Conservation (phyloP, 2,797 vertebrate genomes). For the Macropodus opercularis region DNA sequence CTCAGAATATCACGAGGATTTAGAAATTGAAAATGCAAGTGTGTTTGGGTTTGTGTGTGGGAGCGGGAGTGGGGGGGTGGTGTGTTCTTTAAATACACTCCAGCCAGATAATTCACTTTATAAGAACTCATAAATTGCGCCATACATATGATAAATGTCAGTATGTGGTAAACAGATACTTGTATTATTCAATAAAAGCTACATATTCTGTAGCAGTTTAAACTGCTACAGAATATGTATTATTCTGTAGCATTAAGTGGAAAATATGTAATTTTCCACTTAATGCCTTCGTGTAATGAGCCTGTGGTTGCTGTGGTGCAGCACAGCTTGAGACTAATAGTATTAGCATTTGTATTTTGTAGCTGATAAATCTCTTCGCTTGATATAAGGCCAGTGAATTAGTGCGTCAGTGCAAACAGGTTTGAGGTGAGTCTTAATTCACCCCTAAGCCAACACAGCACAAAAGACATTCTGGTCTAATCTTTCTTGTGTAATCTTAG, state of each 20-base stretch:
- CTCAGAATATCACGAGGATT: background rate
- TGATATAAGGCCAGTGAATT: slow-evolving; percentile 51
- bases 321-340: slow-evolving; percentile 36
- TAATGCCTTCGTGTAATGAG: slow-evolving; percentile 47
- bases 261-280: slow-evolving; percentile 43
- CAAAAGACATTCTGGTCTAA: slow-evolving; percentile 27
- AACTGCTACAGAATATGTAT: too few species aligned
- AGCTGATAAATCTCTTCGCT: slow-evolving; percentile 54
- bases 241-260: slow-evolving; percentile 30
- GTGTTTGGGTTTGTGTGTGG: slow-evolving; percentile 6
- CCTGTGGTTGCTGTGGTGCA: slow-evolving; percentile 51
- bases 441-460: slow-evolving; percentile 29
- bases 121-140: slow-evolving; percentile 12
- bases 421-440: slow-evolving; percentile 39
- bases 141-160: slow-evolving; percentile 13
- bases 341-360: slow-evolving; percentile 41
- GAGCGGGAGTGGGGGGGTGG: background rate
- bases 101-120: slow-evolving; percentile 30
- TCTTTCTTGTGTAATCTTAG: slow-evolving; percentile 37
- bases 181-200: slow-evolving; percentile 34
- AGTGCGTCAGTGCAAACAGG: slow-evolving; percentile 48
- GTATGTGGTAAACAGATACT: slow-evolving; percentile 18
- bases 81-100: slow-evolving; percentile 31
- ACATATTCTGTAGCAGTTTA: too few species aligned
- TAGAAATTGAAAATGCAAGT: slow-evolving; percentile 31